Evolutionary conservation across 2,888 invertebrate species (phyloP).

Genomic region (Rosalia funebris): DNA sequence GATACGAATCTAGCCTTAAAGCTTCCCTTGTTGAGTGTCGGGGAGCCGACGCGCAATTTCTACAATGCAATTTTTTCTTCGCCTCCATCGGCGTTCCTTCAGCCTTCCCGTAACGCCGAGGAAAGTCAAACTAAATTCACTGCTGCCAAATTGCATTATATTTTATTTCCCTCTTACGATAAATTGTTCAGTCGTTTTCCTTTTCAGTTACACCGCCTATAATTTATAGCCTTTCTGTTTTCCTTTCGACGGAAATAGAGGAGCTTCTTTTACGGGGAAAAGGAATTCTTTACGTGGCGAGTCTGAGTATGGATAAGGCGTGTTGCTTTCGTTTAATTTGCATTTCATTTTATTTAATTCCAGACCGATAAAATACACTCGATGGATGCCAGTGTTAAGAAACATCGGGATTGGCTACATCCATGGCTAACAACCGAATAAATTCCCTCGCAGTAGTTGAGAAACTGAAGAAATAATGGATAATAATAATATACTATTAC

Average conservation of each 20-base stretch:
- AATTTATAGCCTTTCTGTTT: slow-evolving; percentile 4
- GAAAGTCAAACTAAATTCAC: slow-evolving; percentile 1
- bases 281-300: background rate
- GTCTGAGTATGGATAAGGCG: background rate
- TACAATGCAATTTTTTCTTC: slow-evolving; percentile 26
- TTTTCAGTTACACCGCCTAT: slow-evolving; percentile 9
- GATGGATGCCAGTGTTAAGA: too few species aligned
- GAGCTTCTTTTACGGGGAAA: background rate
- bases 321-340: background rate
- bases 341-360: background rate
- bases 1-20: too few species aligned
- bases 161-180: slow-evolving; percentile 7
- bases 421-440: too few species aligned
- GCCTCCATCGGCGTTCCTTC: slow-evolving; percentile 17
- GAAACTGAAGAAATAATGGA: too few species aligned
- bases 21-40: too few species aligned
- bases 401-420: too few species aligned
- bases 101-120: slow-evolving; percentile 1
- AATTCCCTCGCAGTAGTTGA: too few species aligned
- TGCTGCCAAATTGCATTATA: slow-evolving; percentile 24
- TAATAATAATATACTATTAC: too few species aligned
- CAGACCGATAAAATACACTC: too few species aligned
- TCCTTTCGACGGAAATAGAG: background rate
- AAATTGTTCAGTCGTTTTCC: slow-evolving; percentile 20
- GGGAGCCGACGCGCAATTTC: too few species aligned